Evolutionary conservation across 1,140 invertebrate genomes (phyloP), one percentile per base, ranked within the genome.

Genomic region (Magallana gigas): DNA sequence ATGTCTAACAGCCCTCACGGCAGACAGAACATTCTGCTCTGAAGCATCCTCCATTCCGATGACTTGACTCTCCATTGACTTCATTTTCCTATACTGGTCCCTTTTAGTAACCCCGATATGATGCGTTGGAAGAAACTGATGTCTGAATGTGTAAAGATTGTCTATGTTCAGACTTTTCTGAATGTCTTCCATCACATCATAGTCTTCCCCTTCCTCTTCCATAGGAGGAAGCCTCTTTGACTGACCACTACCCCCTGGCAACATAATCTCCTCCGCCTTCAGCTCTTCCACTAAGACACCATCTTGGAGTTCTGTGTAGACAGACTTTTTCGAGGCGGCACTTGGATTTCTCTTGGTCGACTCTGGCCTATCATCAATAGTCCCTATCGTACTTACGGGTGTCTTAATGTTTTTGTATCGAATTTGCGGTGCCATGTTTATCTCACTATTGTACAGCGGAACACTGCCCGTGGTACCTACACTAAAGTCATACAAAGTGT

Each of bases 81-180:
- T 93, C 76, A 93, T 87, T 83, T 91, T 91, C 9, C 87, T 85
- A 87, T 91, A 94, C 85, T 94, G 94, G 87, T 94, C 94, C 85
- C 87, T 90, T 83, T 93, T 94, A 48, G 94, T 94, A 1, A 93
- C 90, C 12, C 92, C 93, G 36, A 88, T 76, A 84, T 89, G 91
- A 84, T 93, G 91, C 71, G 90, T 92, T 36, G 92, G 90, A 23
- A 94, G 23, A 85, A 94, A 92, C n/a, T 87, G 88, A 71, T 93
- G 91, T 85, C 89, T 91, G 62, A 90, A 85, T 18, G 89, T 88
- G 14, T 86, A 57, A 12, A 81, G 87, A 57, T 84, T 84, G 60
- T 90, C 88, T 14, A 57, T 83, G 57, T 87, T 85, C 36, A 88
- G 58, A 57, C 85, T 91, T 48, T 88, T 86, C 58, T 76, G 85